A percentile compares a stretch with the other conserved stretches of the same genome.
phyloP scores from a whole-genome alignment of 1,140 invertebrate species.

The Cephus cinctus region DNA sequence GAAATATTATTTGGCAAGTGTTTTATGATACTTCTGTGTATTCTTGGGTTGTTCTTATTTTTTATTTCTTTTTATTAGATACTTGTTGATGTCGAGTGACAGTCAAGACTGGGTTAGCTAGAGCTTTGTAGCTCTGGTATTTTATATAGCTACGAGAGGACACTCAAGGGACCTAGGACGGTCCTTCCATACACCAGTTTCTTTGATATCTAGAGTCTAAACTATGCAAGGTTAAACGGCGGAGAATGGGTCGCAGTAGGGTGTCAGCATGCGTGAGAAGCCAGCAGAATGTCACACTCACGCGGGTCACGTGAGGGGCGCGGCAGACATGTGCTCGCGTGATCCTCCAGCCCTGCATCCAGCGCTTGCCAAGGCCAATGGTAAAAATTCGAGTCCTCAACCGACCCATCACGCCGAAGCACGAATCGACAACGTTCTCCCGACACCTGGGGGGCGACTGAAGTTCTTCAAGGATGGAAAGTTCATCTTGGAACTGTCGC shows the following conservation, averaged over 20 bases:
- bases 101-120: too few relatives aligned
- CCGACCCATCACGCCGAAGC: slow-evolving; percentile 36
- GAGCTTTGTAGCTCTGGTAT: too few relatives aligned
- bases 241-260: slow-evolving; percentile 49
- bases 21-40: too few relatives aligned
- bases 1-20: too few relatives aligned
- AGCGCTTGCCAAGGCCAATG: slow-evolving; percentile 49
- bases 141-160: too few relatives aligned
- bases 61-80: too few relatives aligned
- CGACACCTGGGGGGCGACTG: slow-evolving; percentile 56
- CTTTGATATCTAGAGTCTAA: too few relatives aligned
- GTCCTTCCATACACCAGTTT: too few relatives aligned
- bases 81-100: too few relatives aligned
- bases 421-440: slow-evolving; percentile 36
- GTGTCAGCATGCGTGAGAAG: slow-evolving; percentile 54
- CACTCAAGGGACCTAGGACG: too few relatives aligned
- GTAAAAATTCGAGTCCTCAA: slow-evolving; percentile 50
- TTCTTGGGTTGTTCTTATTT: too few relatives aligned
- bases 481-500: slow-evolving; percentile 82
- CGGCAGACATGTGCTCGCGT: slow-evolving; percentile 55
- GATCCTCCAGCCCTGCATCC: slow-evolving; percentile 51
- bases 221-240: slow-evolving; percentile 45
- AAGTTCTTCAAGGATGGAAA: slow-evolving; percentile 77
- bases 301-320: slow-evolving; percentile 52
- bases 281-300: slow-evolving; percentile 54